phyloP scores from a whole-genome alignment of 2,888 invertebrate genomes.

The Caenorhabditis macrosperma region DNA sequence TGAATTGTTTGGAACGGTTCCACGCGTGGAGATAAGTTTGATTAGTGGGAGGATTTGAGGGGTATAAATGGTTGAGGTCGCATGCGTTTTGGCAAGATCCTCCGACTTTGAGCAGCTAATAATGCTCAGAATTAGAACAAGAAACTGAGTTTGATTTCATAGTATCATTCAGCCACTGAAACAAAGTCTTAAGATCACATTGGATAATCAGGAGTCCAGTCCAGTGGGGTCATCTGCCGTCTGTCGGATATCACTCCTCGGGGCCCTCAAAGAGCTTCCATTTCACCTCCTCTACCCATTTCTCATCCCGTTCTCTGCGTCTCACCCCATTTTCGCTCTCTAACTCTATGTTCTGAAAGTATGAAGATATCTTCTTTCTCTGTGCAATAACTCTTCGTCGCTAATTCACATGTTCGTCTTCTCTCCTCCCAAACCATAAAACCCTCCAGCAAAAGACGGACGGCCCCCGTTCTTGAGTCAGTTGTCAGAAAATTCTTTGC shows the following conservation, averaged over 20 bases:
- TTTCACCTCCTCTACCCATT: not conserved
- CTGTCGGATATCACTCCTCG: not conserved
- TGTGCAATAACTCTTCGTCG: slow-evolving; percentile 5
- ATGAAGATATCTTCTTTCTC: not conserved
- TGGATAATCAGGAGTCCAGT: not conserved
- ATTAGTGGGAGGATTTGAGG: not conserved
- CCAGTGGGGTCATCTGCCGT: not conserved
- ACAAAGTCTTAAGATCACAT: not conserved
- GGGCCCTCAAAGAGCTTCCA: not conserved
- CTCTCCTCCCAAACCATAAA: no score
- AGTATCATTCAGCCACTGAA: no score
- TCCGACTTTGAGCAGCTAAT: no score
- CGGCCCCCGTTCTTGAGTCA: slow-evolving; percentile 24
- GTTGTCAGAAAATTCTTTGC: slow-evolving; percentile 40
- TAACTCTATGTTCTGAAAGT: not conserved
- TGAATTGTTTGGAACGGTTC: not conserved
- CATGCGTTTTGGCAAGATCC: no score
- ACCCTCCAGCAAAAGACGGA: not conserved
- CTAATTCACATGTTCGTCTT: slow-evolving; percentile 15
- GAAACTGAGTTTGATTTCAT: no score
- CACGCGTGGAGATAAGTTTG: not conserved
- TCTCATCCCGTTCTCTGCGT: no score
- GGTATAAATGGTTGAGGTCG: not conserved
- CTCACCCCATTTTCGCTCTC: not conserved
- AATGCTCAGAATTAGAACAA: no score